Evolutionary conservation across 2,113 vertebrate genomes (phyloP), one percentile per base, ranked within the genome.

Genomic region (Pelmatolapia mariae): DNA sequence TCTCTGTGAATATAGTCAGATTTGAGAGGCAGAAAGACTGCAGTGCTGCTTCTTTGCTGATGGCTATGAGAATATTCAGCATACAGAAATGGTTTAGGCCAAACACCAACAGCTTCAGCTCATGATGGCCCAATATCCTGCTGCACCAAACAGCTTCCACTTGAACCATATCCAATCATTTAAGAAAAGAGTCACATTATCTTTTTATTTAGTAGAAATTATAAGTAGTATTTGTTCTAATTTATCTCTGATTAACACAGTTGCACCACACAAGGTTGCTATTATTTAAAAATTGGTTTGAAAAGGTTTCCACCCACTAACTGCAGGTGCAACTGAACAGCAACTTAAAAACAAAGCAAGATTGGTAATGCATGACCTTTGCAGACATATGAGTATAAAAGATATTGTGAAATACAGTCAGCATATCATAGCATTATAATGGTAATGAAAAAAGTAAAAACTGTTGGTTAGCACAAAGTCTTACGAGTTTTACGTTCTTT

Each of bases 11-110:
- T 91, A 29, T 36, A 90, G 87, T 80, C 53, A 13, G 85, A 89
- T 91, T 87, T 92, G 87, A 83, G 61, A 91, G 86, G 92, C 80
- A 80, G 84, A 84, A 22, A 80, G 83, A 36, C 90, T 80, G 56
- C 87, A 63, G 24, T 73, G 84, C 85, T 88, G 85, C 83, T 84
- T 52, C 47, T 91, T 82, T 88, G 26, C 71, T 83, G 43, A 29
- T n/a, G 50, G 54, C 29, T 56, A 7, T 85, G 81, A 56, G 82
- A 78, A 90, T 84, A 79, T 86, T 88, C 43, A 84, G 73, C 79
- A 88, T 63, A 78, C 79, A 90, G 63, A 85, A 78, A 10, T 71
- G 57, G 71, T 88, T 87, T 13, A 59, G 81, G 61, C 86, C 85
- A 73, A 91, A 86, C 24, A 90, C 50, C 73, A 59, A 45, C 61